Percentiles rank a stretch among this genome's conserved stretches.
Evolutionary conservation across 2,113 vertebrate genomes (phyloP).

Genomic region (Pluvialis apricaria): DNA sequence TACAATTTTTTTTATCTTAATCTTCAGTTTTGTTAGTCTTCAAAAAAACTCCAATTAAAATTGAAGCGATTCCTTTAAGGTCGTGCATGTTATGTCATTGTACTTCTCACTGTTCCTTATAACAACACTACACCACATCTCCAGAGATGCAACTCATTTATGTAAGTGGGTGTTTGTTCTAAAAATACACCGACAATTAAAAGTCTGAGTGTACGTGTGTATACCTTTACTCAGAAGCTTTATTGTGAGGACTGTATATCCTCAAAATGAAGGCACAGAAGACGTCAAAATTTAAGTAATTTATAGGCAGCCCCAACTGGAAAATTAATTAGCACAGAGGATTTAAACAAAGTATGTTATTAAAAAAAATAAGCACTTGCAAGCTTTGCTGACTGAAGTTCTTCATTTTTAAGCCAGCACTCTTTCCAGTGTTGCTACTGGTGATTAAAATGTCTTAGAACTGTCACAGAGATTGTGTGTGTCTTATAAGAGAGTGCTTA

Average conservation of each 20-base stretch:
- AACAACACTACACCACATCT: neutral
- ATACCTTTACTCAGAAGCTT: neutral
- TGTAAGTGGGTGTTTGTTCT: neutral
- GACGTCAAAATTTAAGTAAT: neutral
- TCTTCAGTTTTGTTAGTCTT: neutral
- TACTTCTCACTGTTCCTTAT: neutral
- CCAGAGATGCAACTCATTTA: neutral
- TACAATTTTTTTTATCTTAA: neutral
- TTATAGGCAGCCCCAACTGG: neutral
- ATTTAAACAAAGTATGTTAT: neutral
- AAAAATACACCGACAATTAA: neutral
- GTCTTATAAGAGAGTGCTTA: neutral
- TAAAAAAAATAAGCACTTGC: neutral
- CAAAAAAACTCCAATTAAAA: neutral
- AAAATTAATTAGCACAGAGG: neutral
- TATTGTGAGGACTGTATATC: rapidly evolving
- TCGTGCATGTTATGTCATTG: neutral
- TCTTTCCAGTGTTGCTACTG: neutral
- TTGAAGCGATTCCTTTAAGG: neutral
- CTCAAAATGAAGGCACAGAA: neutral
- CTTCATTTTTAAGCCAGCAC: neutral
- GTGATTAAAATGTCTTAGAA: neutral
- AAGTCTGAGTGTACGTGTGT: neutral
- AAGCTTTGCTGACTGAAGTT: neutral
- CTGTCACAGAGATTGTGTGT: neutral